Percentiles rank a stretch among this genome's conserved stretches.
phyloP scores from a whole-genome alignment of 2,797 vertebrate genomes.

The Poecilia velifera region DNA sequence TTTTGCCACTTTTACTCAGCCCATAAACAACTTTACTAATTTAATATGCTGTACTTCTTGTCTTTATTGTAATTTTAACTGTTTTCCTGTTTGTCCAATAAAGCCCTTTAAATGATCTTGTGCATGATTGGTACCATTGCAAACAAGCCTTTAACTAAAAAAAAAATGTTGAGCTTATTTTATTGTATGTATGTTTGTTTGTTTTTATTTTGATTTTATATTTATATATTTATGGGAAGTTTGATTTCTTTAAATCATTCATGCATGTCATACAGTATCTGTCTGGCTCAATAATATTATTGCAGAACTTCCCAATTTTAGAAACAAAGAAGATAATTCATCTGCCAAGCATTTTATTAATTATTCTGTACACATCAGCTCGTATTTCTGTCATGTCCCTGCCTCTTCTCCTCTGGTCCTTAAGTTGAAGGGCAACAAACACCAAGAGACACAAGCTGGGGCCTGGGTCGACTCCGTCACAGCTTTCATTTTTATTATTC shows the following conservation, averaged over 20 bases:
- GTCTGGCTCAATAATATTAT: background rate
- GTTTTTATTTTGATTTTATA: background rate
- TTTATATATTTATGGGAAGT: background rate
- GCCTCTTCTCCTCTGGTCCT: background rate
- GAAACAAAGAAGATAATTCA: background rate
- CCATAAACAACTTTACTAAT: background rate
- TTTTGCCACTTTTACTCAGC: background rate
- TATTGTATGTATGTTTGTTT: background rate
- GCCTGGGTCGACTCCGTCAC: conserved; percentile 14
- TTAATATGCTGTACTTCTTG: background rate
- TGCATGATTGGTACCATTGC: background rate
- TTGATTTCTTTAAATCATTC: background rate
- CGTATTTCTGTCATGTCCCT: background rate
- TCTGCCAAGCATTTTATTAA: background rate
- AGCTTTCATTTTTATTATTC: conserved; percentile 34
- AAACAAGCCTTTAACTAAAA: background rate
- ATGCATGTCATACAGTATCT: background rate
- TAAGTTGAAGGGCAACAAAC: background rate
- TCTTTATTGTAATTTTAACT: background rate
- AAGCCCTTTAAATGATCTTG: background rate
- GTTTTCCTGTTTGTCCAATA: background rate
- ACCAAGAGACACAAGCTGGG: conserved; percentile 1
- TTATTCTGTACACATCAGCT: conserved; percentile 11
- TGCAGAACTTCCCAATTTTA: background rate
- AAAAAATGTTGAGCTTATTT: background rate